Percentiles rank a stretch among this genome's conserved stretches.
Conservation (phyloP, 1,140 invertebrate genomes). For the Globodera rostochiensis region DNA sequence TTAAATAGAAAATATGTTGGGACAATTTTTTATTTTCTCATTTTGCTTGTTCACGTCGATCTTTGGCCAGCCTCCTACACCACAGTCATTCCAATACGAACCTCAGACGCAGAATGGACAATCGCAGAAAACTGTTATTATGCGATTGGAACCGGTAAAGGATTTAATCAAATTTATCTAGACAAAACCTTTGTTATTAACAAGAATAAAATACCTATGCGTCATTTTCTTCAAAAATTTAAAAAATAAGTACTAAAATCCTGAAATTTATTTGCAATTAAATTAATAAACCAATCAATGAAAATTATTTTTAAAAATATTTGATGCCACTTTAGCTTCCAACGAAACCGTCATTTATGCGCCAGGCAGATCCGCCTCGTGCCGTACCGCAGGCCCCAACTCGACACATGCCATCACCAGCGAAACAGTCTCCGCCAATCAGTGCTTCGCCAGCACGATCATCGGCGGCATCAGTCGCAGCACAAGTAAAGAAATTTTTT, state of each 20-base stretch:
- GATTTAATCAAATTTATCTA: background rate
- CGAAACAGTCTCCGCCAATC: slow-evolving; percentile 10
- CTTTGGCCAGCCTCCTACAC: background rate
- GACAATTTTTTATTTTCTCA: background rate
- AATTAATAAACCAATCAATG: too few species aligned
- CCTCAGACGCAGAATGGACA: slow-evolving; percentile 27
- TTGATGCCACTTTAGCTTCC: slow-evolving; percentile 13
- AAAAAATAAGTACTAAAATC: too few species aligned
- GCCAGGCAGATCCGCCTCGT: slow-evolving; percentile 44
- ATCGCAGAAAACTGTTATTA: slow-evolving; percentile 45
- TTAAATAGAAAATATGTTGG: background rate
- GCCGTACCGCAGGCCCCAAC: slow-evolving; percentile 37
- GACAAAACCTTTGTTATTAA: too few species aligned
- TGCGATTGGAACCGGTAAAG: slow-evolving; percentile 44
- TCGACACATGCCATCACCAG: background rate
- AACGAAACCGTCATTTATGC: slow-evolving; percentile 41
- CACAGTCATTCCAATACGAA: background rate
- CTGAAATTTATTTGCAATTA: too few species aligned
- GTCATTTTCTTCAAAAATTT: too few species aligned
- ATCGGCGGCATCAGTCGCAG: background rate
- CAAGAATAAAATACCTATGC: too few species aligned
- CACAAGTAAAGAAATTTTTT: background rate
- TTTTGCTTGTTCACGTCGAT: background rate
- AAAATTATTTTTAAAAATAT: too few species aligned
- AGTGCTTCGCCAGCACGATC: background rate